These are phyloP conservation scores for Meles meles DNA, from an alignment of 2,113 vertebrate species.

Conservation along the genomic window DNA sequence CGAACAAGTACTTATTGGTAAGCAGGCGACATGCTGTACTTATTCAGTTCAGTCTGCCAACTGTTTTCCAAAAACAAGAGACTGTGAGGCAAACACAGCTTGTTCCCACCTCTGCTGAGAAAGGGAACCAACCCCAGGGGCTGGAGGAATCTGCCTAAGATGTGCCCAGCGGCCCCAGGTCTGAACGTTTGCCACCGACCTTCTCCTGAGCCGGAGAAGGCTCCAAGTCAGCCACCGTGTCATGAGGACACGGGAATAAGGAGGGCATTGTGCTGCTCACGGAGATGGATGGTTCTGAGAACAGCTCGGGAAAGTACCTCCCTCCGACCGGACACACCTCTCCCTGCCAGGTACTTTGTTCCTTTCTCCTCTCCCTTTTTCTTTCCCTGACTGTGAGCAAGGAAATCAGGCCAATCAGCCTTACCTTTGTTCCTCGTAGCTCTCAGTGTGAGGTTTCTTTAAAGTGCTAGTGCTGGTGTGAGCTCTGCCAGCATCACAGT, in stretches of 20 bases:
- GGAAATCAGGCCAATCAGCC: not conserved
- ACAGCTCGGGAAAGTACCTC: not conserved
- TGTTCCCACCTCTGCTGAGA: not conserved
- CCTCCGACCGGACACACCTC: not conserved
- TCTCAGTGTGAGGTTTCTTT: not conserved
- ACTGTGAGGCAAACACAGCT: not conserved
- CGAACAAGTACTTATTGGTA: not conserved
- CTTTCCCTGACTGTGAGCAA: not conserved
- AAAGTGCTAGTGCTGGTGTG: not conserved
- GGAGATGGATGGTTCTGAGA: not conserved
- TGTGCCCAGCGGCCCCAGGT: not conserved
- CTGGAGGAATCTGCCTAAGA: not conserved
- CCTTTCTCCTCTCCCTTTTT: not conserved
- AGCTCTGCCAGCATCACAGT: not conserved
- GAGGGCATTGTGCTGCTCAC: conserved; percentile 32
- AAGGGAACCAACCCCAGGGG: not conserved
- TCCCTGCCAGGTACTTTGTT: conserved; percentile 2
- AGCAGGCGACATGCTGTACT: not conserved
- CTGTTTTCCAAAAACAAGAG: not conserved
- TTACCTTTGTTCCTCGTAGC: not conserved
- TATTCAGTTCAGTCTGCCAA: not conserved
- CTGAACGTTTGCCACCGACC: not conserved
- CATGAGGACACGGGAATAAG: not conserved
- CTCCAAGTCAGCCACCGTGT: not conserved
- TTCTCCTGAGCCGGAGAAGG: not conserved